phyloP scores from a whole-genome alignment of 1,140 invertebrate genomes.

The Pectinophora gossypiella region DNA sequence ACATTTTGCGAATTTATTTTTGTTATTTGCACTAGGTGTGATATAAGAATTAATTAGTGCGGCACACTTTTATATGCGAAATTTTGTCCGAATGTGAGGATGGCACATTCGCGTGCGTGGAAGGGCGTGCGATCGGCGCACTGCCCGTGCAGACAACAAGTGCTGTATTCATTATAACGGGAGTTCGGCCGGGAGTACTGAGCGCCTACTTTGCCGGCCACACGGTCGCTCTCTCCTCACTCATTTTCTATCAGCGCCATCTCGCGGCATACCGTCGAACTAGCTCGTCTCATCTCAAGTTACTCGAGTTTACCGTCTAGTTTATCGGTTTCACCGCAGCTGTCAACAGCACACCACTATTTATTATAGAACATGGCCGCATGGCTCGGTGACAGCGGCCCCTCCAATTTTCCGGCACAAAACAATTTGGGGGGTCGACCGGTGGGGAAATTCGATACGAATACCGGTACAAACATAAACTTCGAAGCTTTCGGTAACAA shows the following conservation, averaged over 20 bases:
- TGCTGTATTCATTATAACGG: constrained; percentile 71
- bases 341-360: not conserved
- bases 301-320: constrained; percentile 2
- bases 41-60: constrained; percentile 32
- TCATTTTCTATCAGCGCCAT: constrained; percentile 31
- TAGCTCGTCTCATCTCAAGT: constrained; percentile 10
- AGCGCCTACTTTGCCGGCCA: constrained; percentile 41
- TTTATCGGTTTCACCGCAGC: constrained; percentile 6
- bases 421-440: constrained; percentile 17
- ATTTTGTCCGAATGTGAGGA: constrained; percentile 52
- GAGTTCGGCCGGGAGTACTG: constrained; percentile 60
- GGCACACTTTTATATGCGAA: constrained; percentile 57
- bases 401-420: constrained; percentile 28
- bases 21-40: constrained; percentile 32
- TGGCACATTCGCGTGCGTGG: constrained; percentile 63
- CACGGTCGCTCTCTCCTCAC: constrained; percentile 25
- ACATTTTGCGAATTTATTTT: constrained; percentile 47
- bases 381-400: constrained; percentile 50
- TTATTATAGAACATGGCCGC: constrained; percentile 48
- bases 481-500: not conserved
- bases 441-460: not conserved
- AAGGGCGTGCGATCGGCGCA: constrained; percentile 72
- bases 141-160: constrained; percentile 69
- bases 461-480: not conserved
- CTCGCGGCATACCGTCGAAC: constrained; percentile 11